phyloP scores from a whole-genome alignment of 2,888 invertebrate genomes.

The Biston betularia region DNA sequence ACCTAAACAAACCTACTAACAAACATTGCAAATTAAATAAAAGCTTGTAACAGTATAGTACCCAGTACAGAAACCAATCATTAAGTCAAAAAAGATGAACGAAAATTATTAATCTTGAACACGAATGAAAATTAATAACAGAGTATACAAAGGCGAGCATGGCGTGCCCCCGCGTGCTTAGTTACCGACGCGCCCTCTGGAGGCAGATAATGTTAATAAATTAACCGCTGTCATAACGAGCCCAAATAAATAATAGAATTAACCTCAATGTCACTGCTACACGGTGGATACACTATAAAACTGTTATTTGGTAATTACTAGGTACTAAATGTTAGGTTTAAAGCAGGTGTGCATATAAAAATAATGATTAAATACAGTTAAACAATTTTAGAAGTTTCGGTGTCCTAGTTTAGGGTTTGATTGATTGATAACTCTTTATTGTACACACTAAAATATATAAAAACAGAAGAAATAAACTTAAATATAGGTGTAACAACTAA shows the following conservation, averaged over 20 bases:
- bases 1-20: too few species aligned
- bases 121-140: slow-evolving; percentile 57
- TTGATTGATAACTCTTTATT: too few species aligned
- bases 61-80: neutral
- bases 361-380: too few species aligned
- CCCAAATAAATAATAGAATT: slow-evolving; percentile 50
- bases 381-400: too few species aligned
- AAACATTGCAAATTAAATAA: too few species aligned
- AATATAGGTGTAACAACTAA: too few species aligned
- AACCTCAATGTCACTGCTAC: slow-evolving; percentile 46
- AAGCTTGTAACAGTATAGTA: neutral
- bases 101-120: slow-evolving; percentile 37
- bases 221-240: slow-evolving; percentile 58
- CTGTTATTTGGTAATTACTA: slow-evolving; percentile 19
- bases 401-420: too few species aligned
- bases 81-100: slow-evolving; percentile 2
- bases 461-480: too few species aligned
- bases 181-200: slow-evolving; percentile 56
- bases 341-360: neutral
- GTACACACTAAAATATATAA: too few species aligned
- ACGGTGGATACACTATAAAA: slow-evolving; percentile 1
- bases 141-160: slow-evolving; percentile 49
- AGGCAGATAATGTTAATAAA: slow-evolving; percentile 59
- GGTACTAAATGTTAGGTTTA: neutral
- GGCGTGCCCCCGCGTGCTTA: slow-evolving; percentile 64